Base-by-base conservation (phyloP, 2,113 vertebrate genomes). In the Siniperca knerii region DNA sequence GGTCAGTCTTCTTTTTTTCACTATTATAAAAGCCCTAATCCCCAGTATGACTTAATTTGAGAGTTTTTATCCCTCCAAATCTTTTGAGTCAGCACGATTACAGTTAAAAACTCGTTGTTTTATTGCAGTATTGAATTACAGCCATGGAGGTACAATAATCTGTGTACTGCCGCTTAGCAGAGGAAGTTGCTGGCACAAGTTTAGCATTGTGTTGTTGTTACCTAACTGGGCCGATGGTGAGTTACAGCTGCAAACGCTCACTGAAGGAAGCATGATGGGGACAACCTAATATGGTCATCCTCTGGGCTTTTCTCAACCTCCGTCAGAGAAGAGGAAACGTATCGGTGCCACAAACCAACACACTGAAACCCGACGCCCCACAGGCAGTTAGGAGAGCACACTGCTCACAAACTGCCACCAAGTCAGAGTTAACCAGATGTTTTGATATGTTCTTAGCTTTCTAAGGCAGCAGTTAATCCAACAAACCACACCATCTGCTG, bases 181-280 rank as follows among this genome's bases (percentile, higher is more conserved):
- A 73, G 76, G 80, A 84, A 79, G 67, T 74, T 70, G 15, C 78
- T 80, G 58, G 70, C 73, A 33, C 6, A 2, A 23, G 8, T 57
- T 46, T 12, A 8, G 64, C 42, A 3, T 71, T 37, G 75, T 79
- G 90, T 79, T 80, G 76, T 82, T 75, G 69, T 84, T 87, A 40
- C 44, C 62, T 80, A 42, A 87, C 29, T 10, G 20, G 20, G 40
- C 11, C 7, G 40, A 40, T 44, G 58, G 29, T 80, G 74, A 78
- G 68, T 79, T 77, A 42, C 84, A 93, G 93, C 93, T 94, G 92
- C 86, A 88, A 4, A 72, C 16, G 37, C 76, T 94, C 75, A 58
- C 20, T 62, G 66, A 35, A 76, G 77, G 73, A 90, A 79, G 58
- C 73, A 2, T 55, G 80, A 89, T 79, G 89, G 48, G 20, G 77